phyloP scores from a whole-genome alignment of 2,113 vertebrate genomes.

The Trematomus loennbergii region DNA sequence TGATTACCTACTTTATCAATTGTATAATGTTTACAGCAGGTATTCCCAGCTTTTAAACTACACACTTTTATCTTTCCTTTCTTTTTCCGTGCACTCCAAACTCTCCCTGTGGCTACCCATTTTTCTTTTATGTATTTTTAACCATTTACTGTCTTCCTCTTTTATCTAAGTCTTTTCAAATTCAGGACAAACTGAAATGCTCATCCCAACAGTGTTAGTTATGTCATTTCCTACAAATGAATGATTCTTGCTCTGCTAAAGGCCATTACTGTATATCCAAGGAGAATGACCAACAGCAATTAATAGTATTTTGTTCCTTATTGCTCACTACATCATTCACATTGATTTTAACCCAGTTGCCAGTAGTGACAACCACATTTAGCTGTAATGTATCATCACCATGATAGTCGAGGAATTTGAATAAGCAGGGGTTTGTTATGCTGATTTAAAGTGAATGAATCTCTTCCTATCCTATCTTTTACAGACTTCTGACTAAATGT shows the following conservation, averaged over 20 bases:
- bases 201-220: conserved; percentile 12
- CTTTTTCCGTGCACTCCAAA: conserved; percentile 3
- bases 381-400: conserved; percentile 25
- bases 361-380: conserved; percentile 28
- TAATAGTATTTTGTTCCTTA: conserved; percentile 50
- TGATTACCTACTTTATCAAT: conserved; percentile 18
- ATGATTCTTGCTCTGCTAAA: conserved; percentile 35
- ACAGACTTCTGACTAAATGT: conserved; percentile 20
- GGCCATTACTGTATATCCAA: conserved; percentile 36
- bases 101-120: conserved; percentile 22
- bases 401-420: conserved; percentile 34
- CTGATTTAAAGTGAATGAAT: conserved; percentile 41
- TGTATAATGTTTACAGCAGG: conserved; percentile 7
- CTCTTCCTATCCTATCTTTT: not conserved
- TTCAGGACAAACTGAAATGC: conserved; percentile 23
- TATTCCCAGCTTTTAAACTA: not conserved
- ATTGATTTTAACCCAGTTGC: conserved; percentile 43
- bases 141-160: not conserved
- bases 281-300: conserved; percentile 29
- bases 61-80: not conserved
- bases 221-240: conserved; percentile 44
- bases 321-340: conserved; percentile 49
- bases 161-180: conserved; percentile 31
- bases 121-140: conserved; percentile 4
- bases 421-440: conserved; percentile 35